These are phyloP conservation scores for Aproaerema taeniolella DNA, from an alignment of 2,888 invertebrate species.

Conservation along the genomic window DNA sequence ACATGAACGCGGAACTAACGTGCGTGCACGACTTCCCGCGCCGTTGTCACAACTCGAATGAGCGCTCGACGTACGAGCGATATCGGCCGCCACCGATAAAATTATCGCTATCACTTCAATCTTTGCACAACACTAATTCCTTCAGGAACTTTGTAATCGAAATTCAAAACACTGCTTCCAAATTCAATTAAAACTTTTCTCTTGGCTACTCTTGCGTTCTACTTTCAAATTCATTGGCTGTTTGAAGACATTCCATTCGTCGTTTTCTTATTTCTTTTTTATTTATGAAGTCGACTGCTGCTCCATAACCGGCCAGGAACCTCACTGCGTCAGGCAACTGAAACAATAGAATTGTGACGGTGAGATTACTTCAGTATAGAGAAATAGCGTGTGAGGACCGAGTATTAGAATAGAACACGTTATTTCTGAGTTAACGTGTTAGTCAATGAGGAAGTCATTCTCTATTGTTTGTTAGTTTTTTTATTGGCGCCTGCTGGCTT, in stretches of 20 bases:
- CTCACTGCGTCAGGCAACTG: conserved; percentile 62
- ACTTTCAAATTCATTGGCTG: background rate
- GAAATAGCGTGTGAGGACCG: conserved; percentile 4
- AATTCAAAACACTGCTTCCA: conserved; percentile 5
- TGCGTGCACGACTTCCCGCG: conserved; percentile 18
- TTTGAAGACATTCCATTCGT: conserved; percentile 4
- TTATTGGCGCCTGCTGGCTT: too few species aligned
- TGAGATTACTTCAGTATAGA: conserved; percentile 20
- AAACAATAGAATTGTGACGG: conserved; percentile 52
- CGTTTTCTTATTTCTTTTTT: background rate
- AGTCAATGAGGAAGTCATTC: too few species aligned
- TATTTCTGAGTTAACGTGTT: too few species aligned
- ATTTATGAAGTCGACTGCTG: conserved; percentile 54
- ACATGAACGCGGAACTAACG: conserved; percentile 31
- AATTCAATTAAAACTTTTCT: background rate
- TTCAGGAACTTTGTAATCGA: conserved; percentile 15
- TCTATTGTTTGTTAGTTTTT: too few species aligned
- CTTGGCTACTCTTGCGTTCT: background rate
- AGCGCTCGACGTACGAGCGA: conserved; percentile 19
- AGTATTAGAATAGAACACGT: background rate
- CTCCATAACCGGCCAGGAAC: conserved; percentile 63
- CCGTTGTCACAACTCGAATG: conserved; percentile 20
- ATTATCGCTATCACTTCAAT: conserved; percentile 38
- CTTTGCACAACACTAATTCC: conserved; percentile 46
- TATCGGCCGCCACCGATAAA: conserved; percentile 47